Base-by-base conservation (phyloP, 2,888 invertebrate species). In the Sesia bembeciformis region DNA sequence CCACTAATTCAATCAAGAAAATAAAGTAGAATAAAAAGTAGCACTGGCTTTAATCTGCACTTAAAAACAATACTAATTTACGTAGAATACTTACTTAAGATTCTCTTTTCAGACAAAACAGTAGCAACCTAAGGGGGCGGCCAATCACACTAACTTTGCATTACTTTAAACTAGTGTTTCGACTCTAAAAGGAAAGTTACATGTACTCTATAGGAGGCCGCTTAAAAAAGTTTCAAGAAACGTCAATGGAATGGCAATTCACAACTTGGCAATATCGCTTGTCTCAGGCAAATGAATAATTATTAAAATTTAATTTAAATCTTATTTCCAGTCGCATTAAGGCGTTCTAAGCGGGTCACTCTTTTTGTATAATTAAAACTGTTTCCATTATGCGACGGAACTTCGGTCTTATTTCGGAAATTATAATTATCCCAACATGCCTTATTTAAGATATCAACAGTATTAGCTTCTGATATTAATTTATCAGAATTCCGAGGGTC, bases 211-310 rank as follows among this genome's bases (percentile, higher is more conserved):
- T 77, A 70, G 68, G 64, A 70, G 66, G 67, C 68, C 69, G 69
- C 72, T 77, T 74, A 74, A 74, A 81, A 81, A 78, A 72, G 58
- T 66, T 76, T 64, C 58, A 57, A 63, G 69, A 71, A 73, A 71
- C 64, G 65, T 71, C 75, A 72, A 76, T 74, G 68, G 60, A 64
- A 74, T 75, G 68, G 67, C 68, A 66, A 65, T 64, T 62, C 63
- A 57, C 62, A 81, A 81, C 80, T 84, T 79, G 58, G 72, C 72
- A 80, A 82, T 77, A 79, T 76, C 70, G 74, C 68, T 80, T 75
- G 70, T 76, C 66, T 64, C 63, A 60, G 61, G 60, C 68, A 76
- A 81, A 77, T 78, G 69, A 78, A 79, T 79, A 76, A 78, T 77
- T 74, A 76, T 75, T 74, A 63, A 73, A 78, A 78, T 74, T 77